phyloP scores from a whole-genome alignment of 2,113 vertebrate genomes.

The Pantherophis guttatus region DNA sequence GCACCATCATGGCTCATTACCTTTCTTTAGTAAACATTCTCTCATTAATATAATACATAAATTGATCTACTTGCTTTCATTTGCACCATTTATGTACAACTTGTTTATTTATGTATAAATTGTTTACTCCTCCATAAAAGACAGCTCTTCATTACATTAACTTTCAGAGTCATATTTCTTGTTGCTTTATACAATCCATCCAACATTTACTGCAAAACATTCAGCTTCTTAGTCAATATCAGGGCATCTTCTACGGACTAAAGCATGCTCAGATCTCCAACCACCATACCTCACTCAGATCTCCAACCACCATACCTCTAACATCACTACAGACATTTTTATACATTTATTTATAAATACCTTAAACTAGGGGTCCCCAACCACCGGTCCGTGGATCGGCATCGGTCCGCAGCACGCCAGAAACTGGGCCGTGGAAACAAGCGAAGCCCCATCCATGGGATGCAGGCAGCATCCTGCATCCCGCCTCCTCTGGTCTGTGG shows the following conservation, averaged over 20 bases:
- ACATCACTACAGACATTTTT: background rate
- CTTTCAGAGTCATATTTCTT: background rate
- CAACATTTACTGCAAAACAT: background rate
- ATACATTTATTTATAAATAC: background rate
- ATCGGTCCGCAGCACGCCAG: no score
- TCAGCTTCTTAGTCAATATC: background rate
- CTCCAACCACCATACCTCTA: background rate
- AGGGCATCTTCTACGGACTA: background rate
- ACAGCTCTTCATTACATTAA: background rate
- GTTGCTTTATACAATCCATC: background rate
- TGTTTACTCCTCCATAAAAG: background rate
- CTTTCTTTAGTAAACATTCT: background rate
- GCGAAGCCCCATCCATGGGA: no score
- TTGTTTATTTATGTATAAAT: background rate
- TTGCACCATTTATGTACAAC: background rate
- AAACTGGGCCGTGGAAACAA: no score
- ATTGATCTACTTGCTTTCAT: background rate
- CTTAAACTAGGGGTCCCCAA: background rate
- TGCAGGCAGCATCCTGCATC: no score
- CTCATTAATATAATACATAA: background rate
- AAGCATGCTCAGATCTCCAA: background rate
- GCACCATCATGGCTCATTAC: background rate
- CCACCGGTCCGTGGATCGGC: no score
- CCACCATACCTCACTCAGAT: background rate
- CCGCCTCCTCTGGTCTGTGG: no score